These are phyloP conservation scores for Australoheros facetus DNA, from an alignment of 2,797 vertebrate genomes.

Conservation along the genomic window DNA sequence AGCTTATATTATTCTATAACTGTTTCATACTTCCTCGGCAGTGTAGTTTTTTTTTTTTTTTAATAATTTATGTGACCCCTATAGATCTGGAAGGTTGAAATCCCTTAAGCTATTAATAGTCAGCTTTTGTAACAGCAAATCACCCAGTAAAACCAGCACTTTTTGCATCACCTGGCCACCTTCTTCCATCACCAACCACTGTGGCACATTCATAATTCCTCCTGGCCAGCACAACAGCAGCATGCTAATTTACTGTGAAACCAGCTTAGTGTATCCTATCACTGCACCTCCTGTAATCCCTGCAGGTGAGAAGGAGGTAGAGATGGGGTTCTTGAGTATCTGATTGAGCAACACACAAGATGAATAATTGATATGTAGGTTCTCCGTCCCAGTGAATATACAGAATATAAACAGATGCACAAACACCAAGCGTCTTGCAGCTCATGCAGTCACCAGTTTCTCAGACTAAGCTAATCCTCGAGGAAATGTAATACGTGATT, in stretches of 20 bases:
- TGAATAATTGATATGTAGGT: conserved; percentile 75
- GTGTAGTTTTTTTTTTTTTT: not conserved
- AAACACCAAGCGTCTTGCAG: conserved; percentile 48
- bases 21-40: not conserved
- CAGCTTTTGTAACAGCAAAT: conserved; percentile 7
- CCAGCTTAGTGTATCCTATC: conserved; percentile 48
- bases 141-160: conserved; percentile 24
- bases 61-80: conserved; percentile 16
- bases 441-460: conserved; percentile 40
- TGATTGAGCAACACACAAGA: conserved; percentile 66
- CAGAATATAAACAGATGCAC: conserved; percentile 47
- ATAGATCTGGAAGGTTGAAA: not conserved
- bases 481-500: conserved; percentile 70
- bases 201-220: conserved; percentile 23
- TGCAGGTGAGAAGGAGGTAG: conserved; percentile 62
- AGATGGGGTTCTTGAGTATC: conserved; percentile 65
- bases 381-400: conserved; percentile 51
- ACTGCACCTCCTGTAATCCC: conserved; percentile 56
- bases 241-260: conserved; percentile 60
- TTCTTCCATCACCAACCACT: conserved; percentile 35
- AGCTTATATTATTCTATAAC: not conserved
- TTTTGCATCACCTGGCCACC: conserved; percentile 8
- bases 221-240: conserved; percentile 43
- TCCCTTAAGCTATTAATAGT: not conserved
- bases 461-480: conserved; percentile 67